These are phyloP conservation scores for Patella depressa DNA, from an alignment of 2,888 invertebrate genomes.

Conservation along the genomic window DNA sequence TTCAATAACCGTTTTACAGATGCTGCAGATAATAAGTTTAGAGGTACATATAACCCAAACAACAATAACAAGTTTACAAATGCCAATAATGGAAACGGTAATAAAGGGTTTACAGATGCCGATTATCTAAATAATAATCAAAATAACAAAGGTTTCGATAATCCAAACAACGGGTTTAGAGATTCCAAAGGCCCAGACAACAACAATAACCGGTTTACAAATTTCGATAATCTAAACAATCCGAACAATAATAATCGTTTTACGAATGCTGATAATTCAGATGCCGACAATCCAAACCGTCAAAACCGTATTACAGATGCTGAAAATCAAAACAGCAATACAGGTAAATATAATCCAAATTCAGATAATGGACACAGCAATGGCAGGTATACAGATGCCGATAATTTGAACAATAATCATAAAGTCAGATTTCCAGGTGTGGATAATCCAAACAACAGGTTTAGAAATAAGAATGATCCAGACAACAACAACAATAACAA, in stretches of 20 bases:
- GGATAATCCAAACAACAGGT: neutral
- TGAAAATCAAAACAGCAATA: conserved; percentile 29
- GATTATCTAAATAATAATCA: conserved; percentile 41
- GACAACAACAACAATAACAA: conserved; percentile 11
- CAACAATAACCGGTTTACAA: conserved; percentile 31
- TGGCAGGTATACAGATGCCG: neutral
- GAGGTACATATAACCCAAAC: neutral
- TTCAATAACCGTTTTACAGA: too few relatives aligned
- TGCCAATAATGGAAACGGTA: conserved; percentile 21
- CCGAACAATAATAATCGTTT: too few relatives aligned
- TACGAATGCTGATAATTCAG: conserved; percentile 6
- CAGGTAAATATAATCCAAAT: neutral
- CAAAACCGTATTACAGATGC: conserved; percentile 40
- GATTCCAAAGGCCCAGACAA: neutral
- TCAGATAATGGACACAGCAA: conserved; percentile 26
- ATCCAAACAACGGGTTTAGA: conserved; percentile 11
- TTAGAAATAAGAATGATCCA: neutral
- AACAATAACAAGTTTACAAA: conserved; percentile 36
- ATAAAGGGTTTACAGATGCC: neutral
- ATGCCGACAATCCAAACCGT: conserved; percentile 34
- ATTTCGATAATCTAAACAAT: neutral
- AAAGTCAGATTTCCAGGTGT: neutral
- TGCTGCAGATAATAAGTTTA: neutral
- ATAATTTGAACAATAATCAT: neutral
- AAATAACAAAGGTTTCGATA: conserved; percentile 26